Conservation (phyloP, 1,140 invertebrate species). For the Drosophila lowei region DNA sequence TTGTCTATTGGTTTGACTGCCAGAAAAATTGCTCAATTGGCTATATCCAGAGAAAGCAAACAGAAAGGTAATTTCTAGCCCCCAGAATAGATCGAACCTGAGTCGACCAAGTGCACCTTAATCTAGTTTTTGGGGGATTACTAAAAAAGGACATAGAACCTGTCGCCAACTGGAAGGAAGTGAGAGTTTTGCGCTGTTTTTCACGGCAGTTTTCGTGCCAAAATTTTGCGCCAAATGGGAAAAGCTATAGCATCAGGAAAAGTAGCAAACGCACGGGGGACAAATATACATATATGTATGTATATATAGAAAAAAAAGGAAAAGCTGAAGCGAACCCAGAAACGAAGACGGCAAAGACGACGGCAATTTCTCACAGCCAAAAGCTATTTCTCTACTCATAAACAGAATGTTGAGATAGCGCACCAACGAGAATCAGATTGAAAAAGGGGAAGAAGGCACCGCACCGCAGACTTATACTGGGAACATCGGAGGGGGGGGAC, state of each 20-base stretch:
- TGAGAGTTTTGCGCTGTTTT: constrained; percentile 11
- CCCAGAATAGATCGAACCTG: constrained; percentile 27
- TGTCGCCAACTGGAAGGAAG: constrained; percentile 38
- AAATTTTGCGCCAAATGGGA: constrained; percentile 46
- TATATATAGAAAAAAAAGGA: constrained; percentile 28
- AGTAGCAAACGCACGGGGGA: too few species aligned
- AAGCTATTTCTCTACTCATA: constrained; percentile 72
- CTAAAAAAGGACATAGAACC: constrained; percentile 32
- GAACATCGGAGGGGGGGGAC: constrained; percentile 37
- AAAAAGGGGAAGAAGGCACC: constrained; percentile 32
- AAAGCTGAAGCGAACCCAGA: constrained; percentile 9
- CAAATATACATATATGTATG: not conserved
- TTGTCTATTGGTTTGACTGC: not conserved
- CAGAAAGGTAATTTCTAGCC: constrained; percentile 14
- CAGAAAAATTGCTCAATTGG: constrained; percentile 1
- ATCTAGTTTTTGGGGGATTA: not conserved
- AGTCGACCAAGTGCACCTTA: not conserved
- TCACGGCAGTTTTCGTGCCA: constrained; percentile 31
- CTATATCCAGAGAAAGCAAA: constrained; percentile 1
- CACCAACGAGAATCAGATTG: constrained; percentile 34
- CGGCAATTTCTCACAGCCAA: constrained; percentile 62
- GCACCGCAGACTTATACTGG: constrained; percentile 30
- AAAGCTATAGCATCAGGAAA: too few species aligned
- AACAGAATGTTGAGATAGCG: constrained; percentile 67
- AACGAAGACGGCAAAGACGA: constrained; percentile 22